Percentiles rank a stretch among this genome's conserved stretches.
phyloP scores from a whole-genome alignment of 2,797 vertebrate genomes.

The Chelmon rostratus region DNA sequence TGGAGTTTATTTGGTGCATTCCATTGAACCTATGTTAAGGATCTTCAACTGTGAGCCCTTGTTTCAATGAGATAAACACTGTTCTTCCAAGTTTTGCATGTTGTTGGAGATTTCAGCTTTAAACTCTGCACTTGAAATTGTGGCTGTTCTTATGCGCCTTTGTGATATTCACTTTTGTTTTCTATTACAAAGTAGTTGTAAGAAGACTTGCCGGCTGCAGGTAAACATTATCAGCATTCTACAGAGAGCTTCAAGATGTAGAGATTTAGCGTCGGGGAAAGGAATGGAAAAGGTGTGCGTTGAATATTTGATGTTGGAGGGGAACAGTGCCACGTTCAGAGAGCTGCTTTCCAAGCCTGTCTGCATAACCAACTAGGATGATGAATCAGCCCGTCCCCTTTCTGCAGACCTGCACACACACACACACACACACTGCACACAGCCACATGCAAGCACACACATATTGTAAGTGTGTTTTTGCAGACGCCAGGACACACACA shows the following conservation, averaged over 20 bases:
- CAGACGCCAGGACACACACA: constrained; percentile 2
- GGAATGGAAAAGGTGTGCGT: constrained; percentile 52
- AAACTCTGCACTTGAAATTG: neutral
- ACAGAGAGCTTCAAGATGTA: constrained; percentile 14
- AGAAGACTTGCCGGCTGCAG: constrained; percentile 23
- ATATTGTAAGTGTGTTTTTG: constrained; percentile 8
- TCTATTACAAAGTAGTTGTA: constrained; percentile 27
- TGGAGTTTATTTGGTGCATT: neutral
- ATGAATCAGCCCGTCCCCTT: constrained; percentile 64
- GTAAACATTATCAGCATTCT: constrained; percentile 65
- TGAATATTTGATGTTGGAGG: constrained; percentile 82
- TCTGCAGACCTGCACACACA: constrained; percentile 30
- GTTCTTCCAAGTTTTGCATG: constrained; percentile 15
- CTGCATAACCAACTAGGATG: constrained; percentile 64
- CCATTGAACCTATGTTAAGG: neutral
- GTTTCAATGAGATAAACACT: neutral
- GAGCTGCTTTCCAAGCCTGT: constrained; percentile 59
- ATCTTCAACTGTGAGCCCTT: neutral
- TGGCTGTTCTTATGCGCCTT: constrained; percentile 7
- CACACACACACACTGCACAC: constrained; percentile 8
- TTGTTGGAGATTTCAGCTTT: neutral
- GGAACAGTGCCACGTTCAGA: constrained; percentile 54
- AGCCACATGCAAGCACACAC: neutral
- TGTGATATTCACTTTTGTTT: constrained; percentile 30
- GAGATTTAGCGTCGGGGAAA: constrained; percentile 46